Conservation (phyloP, 2,888 invertebrate species). For the Morpho achilles region DNA sequence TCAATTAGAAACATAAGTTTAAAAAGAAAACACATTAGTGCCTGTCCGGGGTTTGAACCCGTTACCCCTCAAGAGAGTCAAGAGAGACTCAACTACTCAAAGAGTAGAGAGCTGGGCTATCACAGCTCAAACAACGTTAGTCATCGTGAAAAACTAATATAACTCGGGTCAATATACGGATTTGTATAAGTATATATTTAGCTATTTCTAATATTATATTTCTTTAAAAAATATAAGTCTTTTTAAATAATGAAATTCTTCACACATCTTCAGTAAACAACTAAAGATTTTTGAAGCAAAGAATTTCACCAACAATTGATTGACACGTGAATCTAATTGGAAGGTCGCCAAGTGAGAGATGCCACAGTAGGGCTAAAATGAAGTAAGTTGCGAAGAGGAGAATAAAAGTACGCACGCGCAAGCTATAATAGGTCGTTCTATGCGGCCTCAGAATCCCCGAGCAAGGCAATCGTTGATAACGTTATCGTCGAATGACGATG, state of each 20-base stretch:
- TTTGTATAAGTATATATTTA: too few relatives aligned
- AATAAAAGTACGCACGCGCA: constrained; percentile 23
- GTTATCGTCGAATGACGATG: constrained; percentile 49
- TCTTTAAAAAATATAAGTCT: neutral
- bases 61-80: too few relatives aligned
- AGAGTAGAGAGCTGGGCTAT: too few relatives aligned
- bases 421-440: constrained; percentile 33
- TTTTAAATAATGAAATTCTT: neutral
- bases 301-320: constrained; percentile 5
- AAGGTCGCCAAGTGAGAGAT: constrained; percentile 22
- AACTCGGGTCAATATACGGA: too few relatives aligned
- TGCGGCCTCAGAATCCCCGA: constrained; percentile 61
- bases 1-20: too few relatives aligned
- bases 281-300: too few relatives aligned
- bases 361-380: constrained; percentile 6
- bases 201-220: too few relatives aligned
- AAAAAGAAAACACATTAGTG: too few relatives aligned
- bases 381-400: constrained; percentile 25
- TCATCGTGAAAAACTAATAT: too few relatives aligned
- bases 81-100: too few relatives aligned
- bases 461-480: constrained; percentile 74
- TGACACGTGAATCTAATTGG: constrained; percentile 21
- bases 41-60: too few relatives aligned
- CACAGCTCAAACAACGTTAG: too few relatives aligned
- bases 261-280: constrained; percentile 5